Evolutionary conservation across 2,888 invertebrate genomes (phyloP).

Genomic region (Pachycephus smyrnensis): DNA sequence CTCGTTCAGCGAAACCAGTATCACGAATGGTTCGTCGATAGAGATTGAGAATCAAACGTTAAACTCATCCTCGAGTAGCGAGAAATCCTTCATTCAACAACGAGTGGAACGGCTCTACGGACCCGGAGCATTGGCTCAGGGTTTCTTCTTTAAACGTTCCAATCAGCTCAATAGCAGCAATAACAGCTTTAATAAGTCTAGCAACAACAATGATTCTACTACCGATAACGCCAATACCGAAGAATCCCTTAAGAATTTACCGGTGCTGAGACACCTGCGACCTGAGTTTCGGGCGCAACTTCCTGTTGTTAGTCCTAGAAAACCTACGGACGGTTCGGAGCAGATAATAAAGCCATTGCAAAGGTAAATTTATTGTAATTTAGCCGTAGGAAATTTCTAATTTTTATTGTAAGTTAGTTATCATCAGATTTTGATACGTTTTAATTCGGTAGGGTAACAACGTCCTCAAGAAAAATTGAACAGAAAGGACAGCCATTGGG

Average conservation of each 20-base stretch:
- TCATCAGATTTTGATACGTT: background rate
- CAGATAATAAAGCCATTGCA: constrained; percentile 60
- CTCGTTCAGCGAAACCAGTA: constrained; percentile 52
- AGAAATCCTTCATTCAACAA: constrained; percentile 84
- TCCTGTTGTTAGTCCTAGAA: constrained; percentile 70
- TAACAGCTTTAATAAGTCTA: constrained; percentile 51
- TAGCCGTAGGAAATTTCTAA: background rate
- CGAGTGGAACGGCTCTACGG: constrained; percentile 90
- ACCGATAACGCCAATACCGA: constrained; percentile 54
- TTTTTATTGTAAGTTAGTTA: background rate
- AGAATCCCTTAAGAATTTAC: constrained; percentile 70
- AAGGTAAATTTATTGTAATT: constrained; percentile 39
- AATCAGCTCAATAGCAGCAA: constrained; percentile 59
- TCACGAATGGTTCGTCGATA: constrained; percentile 51
- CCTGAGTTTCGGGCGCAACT: constrained; percentile 89
- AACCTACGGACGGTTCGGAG: constrained; percentile 63
- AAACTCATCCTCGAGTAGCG: constrained; percentile 50
- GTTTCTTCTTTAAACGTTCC: constrained; percentile 73
- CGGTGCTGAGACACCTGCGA: constrained; percentile 84
- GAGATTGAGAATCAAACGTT: constrained; percentile 41
- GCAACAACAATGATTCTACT: constrained; percentile 52
- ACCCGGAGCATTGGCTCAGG: constrained; percentile 87
- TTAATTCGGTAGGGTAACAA: constrained; percentile 36
- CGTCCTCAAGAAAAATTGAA: constrained; percentile 42
- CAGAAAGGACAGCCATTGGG: constrained; percentile 35